These are phyloP conservation scores for western clawed frog (Xenopus tropicalis) DNA, from an alignment of 2,113 vertebrate genomes.

Conservation along the genomic window DNA sequence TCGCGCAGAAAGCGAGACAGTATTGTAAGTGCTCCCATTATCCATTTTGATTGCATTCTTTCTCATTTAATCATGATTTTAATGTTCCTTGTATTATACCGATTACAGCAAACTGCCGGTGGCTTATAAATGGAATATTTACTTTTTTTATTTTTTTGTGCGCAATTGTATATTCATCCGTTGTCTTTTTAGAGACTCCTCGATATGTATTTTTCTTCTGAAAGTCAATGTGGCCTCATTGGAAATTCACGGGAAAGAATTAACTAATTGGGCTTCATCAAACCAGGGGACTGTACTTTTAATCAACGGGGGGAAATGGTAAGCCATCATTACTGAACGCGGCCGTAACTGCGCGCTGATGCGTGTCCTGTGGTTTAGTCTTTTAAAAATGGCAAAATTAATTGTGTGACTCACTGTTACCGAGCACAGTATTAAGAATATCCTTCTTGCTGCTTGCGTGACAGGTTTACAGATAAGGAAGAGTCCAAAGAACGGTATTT, in stretches of 20 bases:
- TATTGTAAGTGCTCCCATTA: neutral
- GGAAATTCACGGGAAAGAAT: neutral
- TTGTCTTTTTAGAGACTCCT: neutral
- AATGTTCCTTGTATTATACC: neutral
- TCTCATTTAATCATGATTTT: neutral
- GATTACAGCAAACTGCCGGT: neutral
- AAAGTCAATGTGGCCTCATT: neutral
- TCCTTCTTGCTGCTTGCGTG: no score
- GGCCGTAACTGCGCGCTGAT: no score
- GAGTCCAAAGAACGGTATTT: no score
- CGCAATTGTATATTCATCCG: neutral
- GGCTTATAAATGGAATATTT: neutral
- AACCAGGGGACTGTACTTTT: neutral
- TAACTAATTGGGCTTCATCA: neutral
- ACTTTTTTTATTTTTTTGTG: neutral
- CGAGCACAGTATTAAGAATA: no score
- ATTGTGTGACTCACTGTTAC: no score
- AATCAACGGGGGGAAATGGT: no score
- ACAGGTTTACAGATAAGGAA: no score
- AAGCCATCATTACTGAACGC: no score
- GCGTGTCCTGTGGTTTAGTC: no score
- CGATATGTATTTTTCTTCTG: neutral
- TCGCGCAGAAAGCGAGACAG: neutral
- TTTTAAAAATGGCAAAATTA: no score
- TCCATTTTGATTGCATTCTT: constrained; percentile 1